These are phyloP conservation scores for Petromus typicus DNA, from an alignment of 2,113 vertebrate genomes.

Conservation along the genomic window DNA sequence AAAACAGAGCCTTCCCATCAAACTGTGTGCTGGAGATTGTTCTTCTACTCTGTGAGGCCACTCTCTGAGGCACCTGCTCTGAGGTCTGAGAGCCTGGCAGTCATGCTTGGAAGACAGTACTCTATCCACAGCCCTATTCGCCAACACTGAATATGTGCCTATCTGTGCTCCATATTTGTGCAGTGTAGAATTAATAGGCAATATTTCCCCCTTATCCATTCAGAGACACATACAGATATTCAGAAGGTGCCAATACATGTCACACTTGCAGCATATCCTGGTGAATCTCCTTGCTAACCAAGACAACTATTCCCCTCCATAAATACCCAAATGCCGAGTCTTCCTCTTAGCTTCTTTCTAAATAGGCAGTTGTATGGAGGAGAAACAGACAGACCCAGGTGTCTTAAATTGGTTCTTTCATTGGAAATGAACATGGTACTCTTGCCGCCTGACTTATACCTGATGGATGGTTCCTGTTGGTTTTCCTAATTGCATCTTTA, in stretches of 20 bases:
- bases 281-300: background rate
- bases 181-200: background rate
- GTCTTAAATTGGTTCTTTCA: slow-evolving; percentile 2
- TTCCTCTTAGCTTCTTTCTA: background rate
- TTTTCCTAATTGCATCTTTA: background rate
- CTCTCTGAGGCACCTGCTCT: background rate
- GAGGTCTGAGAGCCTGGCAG: accelerated
- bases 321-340: background rate
- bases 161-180: background rate
- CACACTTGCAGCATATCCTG: background rate
- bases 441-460: background rate
- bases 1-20: slow-evolving; percentile 43
- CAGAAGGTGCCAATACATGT: background rate
- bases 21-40: background rate
- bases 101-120: background rate
- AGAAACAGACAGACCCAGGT: background rate
- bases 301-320: background rate
- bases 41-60: background rate
- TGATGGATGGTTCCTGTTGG: background rate
- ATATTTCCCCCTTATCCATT: background rate
- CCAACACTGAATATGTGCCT: background rate
- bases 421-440: background rate
- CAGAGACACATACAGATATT: background rate
- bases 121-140: background rate
- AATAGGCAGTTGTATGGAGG: background rate